Base-by-base conservation (phyloP, 2,797 vertebrate species). In the Coregonus sp. region DNA sequence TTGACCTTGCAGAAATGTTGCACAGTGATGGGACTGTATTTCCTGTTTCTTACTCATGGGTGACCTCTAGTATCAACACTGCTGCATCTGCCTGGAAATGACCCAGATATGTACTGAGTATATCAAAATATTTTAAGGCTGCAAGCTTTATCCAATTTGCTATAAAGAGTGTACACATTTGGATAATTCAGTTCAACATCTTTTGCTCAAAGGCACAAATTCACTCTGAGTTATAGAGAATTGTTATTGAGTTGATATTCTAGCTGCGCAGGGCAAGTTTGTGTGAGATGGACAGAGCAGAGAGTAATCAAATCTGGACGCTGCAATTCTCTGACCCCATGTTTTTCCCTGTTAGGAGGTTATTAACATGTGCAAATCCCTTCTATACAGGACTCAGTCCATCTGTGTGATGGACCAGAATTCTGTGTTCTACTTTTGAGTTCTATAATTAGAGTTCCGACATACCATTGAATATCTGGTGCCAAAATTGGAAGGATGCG, bases 351-450 rank as follows among this genome's bases (percentile, higher is more conserved):
- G 66, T 51, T 50, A 56, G 40, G 11, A 56, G 29, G 56, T 35
- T n/a, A 70, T 70, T 65, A 71, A n/a, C 69, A 65, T 33, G 47
- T 54, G 14, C 31, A 69, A 78, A 72, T 37, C 63, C 37, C 52
- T 37, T 66, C 73, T 78, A 72, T 29, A 40, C 12, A 52, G 18
- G 31, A 65, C 69, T 70, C 56, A 50, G 70, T 50, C 66, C 66
- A 67, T 67, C 31, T 14, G 47, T 2, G 14, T 54, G 50, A 16
- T 12, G 3, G 2, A 29, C 3, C 70, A 71, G 2, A 11, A 25
- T 71, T 71, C 20, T 16, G n/a, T 70, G 63, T 65, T 66, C 63
- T 56, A 56, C 4, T 12, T 29, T 9, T 2, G 29, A 68, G 5
- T 35, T 68, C 31, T 68, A 29, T 35, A 33, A 67, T 37, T 68